phyloP scores from a whole-genome alignment of 2,888 invertebrate genomes.

The Nasonovia ribisnigri region DNA sequence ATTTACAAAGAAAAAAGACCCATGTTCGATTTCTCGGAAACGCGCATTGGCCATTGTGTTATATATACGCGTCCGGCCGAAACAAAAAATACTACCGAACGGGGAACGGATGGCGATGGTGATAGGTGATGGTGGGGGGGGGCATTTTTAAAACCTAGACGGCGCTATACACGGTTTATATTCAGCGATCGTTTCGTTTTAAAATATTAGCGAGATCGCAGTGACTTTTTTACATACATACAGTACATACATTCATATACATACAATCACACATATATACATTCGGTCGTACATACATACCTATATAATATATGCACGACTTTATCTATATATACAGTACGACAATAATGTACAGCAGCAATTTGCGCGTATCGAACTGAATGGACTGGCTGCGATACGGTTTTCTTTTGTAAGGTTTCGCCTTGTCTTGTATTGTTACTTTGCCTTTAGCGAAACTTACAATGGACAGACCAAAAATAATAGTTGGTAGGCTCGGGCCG shows the following conservation, averaged over 20 bases:
- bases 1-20: slow-evolving; percentile 45
- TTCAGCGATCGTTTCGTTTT: background rate
- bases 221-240: background rate
- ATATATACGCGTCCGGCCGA: background rate
- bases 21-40: slow-evolving; percentile 34
- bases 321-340: background rate
- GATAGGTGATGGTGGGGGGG: background rate
- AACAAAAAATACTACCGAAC: background rate
- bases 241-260: background rate
- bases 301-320: background rate
- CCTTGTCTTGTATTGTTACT: background rate
- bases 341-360: background rate
- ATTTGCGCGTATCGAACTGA: background rate
- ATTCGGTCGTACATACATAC: background rate
- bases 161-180: background rate
- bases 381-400: background rate
- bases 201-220: background rate
- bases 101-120: background rate
- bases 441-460: background rate
- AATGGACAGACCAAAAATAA: background rate
- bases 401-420: background rate
- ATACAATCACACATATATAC: background rate
- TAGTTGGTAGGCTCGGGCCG: no score
- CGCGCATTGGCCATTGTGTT: background rate
- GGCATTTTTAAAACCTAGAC: slow-evolving; percentile 4